These are phyloP conservation scores for Torymus texanus DNA, from an alignment of 2,888 invertebrate species.

Conservation along the genomic window DNA sequence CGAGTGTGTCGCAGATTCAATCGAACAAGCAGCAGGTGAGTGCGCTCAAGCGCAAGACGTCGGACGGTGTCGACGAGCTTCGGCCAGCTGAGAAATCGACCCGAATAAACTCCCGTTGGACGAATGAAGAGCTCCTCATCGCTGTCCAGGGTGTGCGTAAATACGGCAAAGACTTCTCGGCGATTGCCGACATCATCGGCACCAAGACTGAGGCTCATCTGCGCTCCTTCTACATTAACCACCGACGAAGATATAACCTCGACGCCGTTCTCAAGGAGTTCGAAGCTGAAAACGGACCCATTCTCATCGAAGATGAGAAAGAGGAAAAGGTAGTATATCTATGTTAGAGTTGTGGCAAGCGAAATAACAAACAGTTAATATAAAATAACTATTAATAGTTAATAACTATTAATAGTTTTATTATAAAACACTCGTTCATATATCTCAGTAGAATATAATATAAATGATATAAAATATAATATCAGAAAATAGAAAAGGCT, in stretches of 20 bases:
- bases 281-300: constrained; percentile 84
- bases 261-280: constrained; percentile 91
- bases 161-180: constrained; percentile 92
- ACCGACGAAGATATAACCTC: constrained; percentile 91
- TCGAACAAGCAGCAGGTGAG: constrained; percentile 95
- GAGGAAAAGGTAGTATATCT: constrained; percentile 75
- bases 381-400: too few relatives aligned
- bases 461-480: too few relatives aligned
- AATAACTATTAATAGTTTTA: too few relatives aligned
- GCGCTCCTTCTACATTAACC: constrained; percentile 93
- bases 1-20: constrained; percentile 83
- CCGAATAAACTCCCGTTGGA: constrained; percentile 92
- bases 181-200: constrained; percentile 95
- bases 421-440: too few relatives aligned
- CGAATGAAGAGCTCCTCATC: constrained; percentile 91
- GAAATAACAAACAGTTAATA: too few relatives aligned
- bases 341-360: too few relatives aligned
- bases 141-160: constrained; percentile 92
- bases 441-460: too few relatives aligned
- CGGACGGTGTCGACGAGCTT: constrained; percentile 80
- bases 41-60: constrained; percentile 87
- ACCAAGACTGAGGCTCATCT: constrained; percentile 96
- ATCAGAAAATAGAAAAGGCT: too few relatives aligned
- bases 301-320: constrained; percentile 74
- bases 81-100: constrained; percentile 80